A percentile compares a stretch with the other conserved stretches of the same genome.
These are phyloP conservation scores for Hydrozoanthus tunicans DNA, from an alignment of 64 coral and sea anemone species.

Conservation along the genomic window DNA sequence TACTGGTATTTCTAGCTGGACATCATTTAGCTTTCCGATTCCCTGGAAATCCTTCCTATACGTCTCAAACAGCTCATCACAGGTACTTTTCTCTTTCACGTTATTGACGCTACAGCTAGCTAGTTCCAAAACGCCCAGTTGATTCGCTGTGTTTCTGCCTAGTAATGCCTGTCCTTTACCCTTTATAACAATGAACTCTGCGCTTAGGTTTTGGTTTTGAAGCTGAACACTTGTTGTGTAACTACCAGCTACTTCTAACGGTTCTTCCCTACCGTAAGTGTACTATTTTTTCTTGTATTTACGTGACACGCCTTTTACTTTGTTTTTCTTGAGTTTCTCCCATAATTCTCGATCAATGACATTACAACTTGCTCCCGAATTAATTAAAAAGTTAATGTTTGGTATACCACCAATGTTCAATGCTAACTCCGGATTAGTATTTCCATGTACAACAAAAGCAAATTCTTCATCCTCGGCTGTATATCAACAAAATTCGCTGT, in stretches of 20 bases:
- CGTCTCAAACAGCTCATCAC: too few relatives aligned
- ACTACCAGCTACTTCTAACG: conserved; percentile 36
- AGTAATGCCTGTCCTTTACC: too few relatives aligned
- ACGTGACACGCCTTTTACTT: conserved; percentile 59
- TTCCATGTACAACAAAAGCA: conserved; percentile 37
- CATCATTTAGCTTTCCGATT: too few relatives aligned
- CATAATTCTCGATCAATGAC: conserved; percentile 66
- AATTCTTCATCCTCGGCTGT: conserved; percentile 45
- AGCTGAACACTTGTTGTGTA: conserved; percentile 1
- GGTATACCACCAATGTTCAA: conserved; percentile 53
- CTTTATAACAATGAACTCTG: too few relatives aligned
- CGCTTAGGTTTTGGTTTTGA: neutral
- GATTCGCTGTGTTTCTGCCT: too few relatives aligned
- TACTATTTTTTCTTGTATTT: conserved; percentile 64
- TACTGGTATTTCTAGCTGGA: too few relatives aligned
- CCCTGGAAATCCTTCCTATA: too few relatives aligned
- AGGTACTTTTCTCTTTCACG: too few relatives aligned
- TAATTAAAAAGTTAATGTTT: conserved; percentile 39
- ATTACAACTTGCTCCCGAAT: conserved; percentile 62
- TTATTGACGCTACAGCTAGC: too few relatives aligned
- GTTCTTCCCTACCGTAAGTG: conserved; percentile 57
- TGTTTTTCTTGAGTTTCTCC: conserved; percentile 58
- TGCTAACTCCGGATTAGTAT: neutral
- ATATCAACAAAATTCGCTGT: neutral
- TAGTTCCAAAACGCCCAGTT: too few relatives aligned